Evolutionary conservation across 2,888 invertebrate genomes (phyloP).

Genomic region (Tenthredo distinguenda): DNA sequence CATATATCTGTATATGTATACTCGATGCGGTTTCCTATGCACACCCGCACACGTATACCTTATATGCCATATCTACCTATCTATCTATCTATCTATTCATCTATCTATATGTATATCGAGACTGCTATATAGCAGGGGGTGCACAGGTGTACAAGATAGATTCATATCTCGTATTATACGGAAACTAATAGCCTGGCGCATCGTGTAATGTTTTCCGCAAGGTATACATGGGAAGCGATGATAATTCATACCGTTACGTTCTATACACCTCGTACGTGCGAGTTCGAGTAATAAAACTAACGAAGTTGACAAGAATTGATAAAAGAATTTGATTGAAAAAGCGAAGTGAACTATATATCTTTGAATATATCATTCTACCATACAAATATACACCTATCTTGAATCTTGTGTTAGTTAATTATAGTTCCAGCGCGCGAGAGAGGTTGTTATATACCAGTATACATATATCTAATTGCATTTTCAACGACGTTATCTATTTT

Average conservation of each 20-base stretch:
- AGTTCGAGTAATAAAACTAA: too few relatives aligned
- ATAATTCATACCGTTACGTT: not conserved
- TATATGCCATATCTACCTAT: not conserved
- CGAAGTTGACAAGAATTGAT: too few relatives aligned
- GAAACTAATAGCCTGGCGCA: not conserved
- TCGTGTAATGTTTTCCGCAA: not conserved
- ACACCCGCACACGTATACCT: not conserved
- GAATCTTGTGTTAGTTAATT: too few relatives aligned
- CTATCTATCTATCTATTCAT: not conserved
- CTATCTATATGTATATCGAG: not conserved
- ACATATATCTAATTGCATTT: conserved; percentile 70
- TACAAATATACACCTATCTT: too few relatives aligned
- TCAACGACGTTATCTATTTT: conserved; percentile 75
- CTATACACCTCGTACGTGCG: too few relatives aligned
- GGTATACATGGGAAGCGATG: not conserved
- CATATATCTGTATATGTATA: not conserved
- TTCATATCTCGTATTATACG: not conserved
- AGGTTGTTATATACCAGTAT: too few relatives aligned
- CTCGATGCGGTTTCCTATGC: not conserved
- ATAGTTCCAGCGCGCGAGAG: too few relatives aligned
- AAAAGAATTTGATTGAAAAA: too few relatives aligned
- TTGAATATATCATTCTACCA: too few relatives aligned
- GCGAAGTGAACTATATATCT: too few relatives aligned
- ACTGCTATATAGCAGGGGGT: not conserved
- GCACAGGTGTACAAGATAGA: conserved; percentile 21